These are phyloP conservation scores for Epinotia demarniana DNA, from an alignment of 2,888 invertebrate species.

Conservation along the genomic window DNA sequence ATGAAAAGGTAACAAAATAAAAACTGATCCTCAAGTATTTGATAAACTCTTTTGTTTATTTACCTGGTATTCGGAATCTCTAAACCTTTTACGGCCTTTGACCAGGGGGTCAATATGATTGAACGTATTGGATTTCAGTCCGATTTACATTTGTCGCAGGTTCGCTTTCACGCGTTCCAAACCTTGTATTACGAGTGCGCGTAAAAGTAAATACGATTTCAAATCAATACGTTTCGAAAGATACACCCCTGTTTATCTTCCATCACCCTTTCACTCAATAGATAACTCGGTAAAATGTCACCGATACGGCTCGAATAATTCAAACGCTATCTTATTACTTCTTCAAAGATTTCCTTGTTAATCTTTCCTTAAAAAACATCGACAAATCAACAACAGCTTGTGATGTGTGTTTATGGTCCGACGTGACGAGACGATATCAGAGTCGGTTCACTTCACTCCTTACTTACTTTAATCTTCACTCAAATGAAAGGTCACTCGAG, in stretches of 20 bases:
- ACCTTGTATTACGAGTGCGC: too few species aligned
- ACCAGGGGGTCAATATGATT: background rate
- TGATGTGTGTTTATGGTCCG: background rate
- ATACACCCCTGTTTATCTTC: background rate
- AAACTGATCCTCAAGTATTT: conserved; percentile 8
- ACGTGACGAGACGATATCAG: background rate
- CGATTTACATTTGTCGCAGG: background rate
- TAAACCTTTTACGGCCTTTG: background rate
- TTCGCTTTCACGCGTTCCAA: background rate
- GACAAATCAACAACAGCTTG: background rate
- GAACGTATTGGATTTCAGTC: background rate
- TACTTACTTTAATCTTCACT: too few species aligned
- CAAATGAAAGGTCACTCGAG: too few species aligned
- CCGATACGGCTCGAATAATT: conserved; percentile 23
- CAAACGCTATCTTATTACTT: conserved; percentile 11
- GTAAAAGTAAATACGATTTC: too few species aligned
- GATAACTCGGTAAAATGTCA: conserved; percentile 20
- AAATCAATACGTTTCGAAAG: too few species aligned
- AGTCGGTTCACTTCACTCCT: too few species aligned
- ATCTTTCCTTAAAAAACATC: conserved; percentile 7
- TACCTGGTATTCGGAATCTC: conserved; percentile 11
- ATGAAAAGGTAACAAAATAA: background rate
- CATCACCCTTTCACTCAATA: conserved; percentile 12
- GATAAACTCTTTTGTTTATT: conserved; percentile 7
- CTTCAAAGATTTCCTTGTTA: conserved; percentile 21